A percentile compares a stretch with the other conserved stretches of the same genome.
These are phyloP conservation scores for Acrocephalus kingi DNA, from an alignment of 2,113 vertebrate species.

Conservation along the genomic window DNA sequence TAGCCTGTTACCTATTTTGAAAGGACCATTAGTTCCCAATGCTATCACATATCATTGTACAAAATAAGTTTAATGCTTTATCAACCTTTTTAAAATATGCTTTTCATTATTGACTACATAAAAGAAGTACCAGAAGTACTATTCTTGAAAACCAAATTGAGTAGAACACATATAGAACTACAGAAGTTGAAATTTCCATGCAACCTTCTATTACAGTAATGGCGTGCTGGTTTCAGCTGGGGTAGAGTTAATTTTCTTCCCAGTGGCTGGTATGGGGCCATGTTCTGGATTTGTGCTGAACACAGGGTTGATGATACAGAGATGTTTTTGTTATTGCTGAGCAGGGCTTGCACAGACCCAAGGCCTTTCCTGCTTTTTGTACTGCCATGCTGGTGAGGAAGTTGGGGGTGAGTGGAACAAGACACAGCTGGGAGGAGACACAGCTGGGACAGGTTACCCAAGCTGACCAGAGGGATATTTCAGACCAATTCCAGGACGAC, in stretches of 20 bases:
- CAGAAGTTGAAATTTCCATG: background rate
- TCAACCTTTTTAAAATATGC: background rate
- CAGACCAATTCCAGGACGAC: background rate
- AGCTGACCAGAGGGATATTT: background rate
- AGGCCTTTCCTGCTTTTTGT: background rate
- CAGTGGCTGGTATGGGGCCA: background rate
- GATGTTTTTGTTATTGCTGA: background rate
- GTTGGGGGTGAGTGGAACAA: background rate
- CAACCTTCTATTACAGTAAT: background rate
- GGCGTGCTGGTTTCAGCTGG: fast-evolving
- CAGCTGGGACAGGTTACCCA: background rate
- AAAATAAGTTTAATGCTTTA: background rate
- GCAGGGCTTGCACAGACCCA: background rate
- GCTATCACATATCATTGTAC: background rate
- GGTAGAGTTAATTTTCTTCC: background rate
- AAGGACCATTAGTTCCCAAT: background rate
- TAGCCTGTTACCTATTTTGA: background rate
- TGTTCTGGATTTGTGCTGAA: background rate
- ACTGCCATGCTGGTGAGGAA: background rate
- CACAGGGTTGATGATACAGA: too few species aligned
- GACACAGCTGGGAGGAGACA: background rate
- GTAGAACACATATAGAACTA: background rate
- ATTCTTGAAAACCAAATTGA: background rate
- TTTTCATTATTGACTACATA: background rate
- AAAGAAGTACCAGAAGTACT: background rate